Conservation (phyloP, 2,888 invertebrate genomes). For the Zygaena filipendulae region DNA sequence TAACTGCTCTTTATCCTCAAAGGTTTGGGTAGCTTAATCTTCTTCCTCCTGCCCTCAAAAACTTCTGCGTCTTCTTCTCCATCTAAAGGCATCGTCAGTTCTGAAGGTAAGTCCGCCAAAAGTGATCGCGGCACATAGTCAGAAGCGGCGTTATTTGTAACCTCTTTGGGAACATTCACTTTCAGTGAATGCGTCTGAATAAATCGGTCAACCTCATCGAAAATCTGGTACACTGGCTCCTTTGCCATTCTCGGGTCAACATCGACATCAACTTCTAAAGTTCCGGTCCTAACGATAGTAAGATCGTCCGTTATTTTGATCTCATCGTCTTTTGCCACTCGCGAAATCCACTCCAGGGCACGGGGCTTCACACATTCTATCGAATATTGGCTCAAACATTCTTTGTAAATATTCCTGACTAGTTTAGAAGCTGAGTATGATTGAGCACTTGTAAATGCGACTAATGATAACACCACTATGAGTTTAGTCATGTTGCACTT, state of each 20-base stretch:
- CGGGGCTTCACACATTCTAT: constrained; percentile 82
- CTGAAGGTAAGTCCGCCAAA: constrained; percentile 71
- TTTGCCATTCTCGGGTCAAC: constrained; percentile 60
- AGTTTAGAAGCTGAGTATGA: constrained; percentile 71
- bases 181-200: constrained; percentile 80
- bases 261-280: constrained; percentile 40
- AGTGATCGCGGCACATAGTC: constrained; percentile 74
- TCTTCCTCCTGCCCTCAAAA: constrained; percentile 60
- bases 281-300: constrained; percentile 73
- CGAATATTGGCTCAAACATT: constrained; percentile 76
- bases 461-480: constrained; percentile 47
- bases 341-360: constrained; percentile 78
- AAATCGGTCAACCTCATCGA: constrained; percentile 80
- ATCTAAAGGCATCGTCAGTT: constrained; percentile 77
- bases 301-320: constrained; percentile 82
- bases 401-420: constrained; percentile 72
- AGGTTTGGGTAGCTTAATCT: constrained; percentile 61
- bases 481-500: constrained; percentile 53
- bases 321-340: constrained; percentile 73
- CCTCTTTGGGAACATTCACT: constrained; percentile 77
- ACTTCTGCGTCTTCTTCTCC: constrained; percentile 56
- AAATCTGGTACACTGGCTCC: constrained; percentile 68
- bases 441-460: constrained; percentile 43
- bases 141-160: constrained; percentile 64
- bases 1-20: constrained; percentile 63